Evolutionary conservation across 2,113 vertebrate species (phyloP).

Genomic region (Oenanthe melanoleuca): DNA sequence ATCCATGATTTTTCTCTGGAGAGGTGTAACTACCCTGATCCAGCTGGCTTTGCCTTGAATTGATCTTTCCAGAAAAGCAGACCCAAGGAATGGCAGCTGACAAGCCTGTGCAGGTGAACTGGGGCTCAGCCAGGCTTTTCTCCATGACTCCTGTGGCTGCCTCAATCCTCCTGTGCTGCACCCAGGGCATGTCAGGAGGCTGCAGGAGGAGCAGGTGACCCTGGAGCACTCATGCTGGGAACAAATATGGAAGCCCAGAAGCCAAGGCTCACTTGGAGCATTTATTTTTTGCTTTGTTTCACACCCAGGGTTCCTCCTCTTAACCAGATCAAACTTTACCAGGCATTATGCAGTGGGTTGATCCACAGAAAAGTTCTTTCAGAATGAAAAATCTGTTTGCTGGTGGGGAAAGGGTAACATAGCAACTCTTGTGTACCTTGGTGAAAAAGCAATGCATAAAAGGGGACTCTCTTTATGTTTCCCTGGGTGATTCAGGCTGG

Average conservation of each 20-base stretch:
- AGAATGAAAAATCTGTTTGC: constrained; percentile 30
- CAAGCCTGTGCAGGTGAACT: accelerated
- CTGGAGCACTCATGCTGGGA: accelerated
- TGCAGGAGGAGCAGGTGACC: neutral
- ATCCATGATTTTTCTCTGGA: neutral
- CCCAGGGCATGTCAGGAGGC: accelerated
- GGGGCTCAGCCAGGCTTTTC: neutral
- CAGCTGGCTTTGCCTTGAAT: neutral
- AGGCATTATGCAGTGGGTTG: neutral
- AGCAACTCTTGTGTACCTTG: constrained; percentile 44
- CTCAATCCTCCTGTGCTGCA: neutral
- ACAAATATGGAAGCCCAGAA: neutral
- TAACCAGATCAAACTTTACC: neutral
- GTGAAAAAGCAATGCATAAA: neutral
- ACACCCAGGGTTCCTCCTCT: neutral
- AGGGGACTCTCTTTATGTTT: constrained; percentile 20
- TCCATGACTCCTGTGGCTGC: neutral
- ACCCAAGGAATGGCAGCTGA: neutral
- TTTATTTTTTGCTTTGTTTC: neutral
- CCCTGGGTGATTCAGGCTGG: constrained; percentile 47
- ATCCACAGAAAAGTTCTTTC: neutral
- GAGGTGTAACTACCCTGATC: neutral
- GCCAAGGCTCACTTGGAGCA: neutral
- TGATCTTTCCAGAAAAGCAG: neutral
- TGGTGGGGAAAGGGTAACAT: neutral